Base-by-base conservation (phyloP, 2,113 vertebrate genomes). In the Ailuropoda melanoleuca region DNA sequence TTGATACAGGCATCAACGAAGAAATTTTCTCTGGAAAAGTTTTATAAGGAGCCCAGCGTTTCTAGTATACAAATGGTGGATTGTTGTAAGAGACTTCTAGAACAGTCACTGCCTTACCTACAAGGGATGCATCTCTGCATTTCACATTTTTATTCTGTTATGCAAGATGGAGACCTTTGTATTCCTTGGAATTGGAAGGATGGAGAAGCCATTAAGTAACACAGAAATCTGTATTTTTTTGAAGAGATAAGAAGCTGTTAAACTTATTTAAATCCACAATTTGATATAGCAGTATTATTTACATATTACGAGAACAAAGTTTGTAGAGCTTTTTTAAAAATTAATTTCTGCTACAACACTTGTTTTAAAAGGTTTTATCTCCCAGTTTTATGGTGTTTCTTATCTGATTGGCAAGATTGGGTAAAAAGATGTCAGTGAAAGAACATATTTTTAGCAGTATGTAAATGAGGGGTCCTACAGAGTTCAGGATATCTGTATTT, bases 181-280 rank as follows among this genome's bases (percentile, higher is more conserved):
- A 99, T 99, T 91, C 99, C 99, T 60, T 99, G 99, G 99, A 99
- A 99, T 97, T 99, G 99, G 99, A 99, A 99, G 97, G 98, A 97
- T 95, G 99, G 98, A 99, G 95, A 93, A 74, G 60, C 24, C 87
- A 14, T 95, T 62, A 98, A 98, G 74, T 98, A 96, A 97, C 96
- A 80, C 88, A 95, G 97, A 66, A 2, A 86, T 55, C 90, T 78
- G 74, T 97, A 74, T 97, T 97, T 97, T 98, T 94, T 97, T 97
- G 95, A 95, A 97, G 78, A 97, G 90, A 94, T 90, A 97, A 97
- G 88, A 85, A 77, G 90, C 24, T 98, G 93, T 97, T 96, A 95
- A 88, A 97, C 75, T 97, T 98, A 98, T 98, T 98, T 97, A 98
- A 98, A 97, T 81, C 78, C 95, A 93, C 94, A 96, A 90, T 98